Conservation (phyloP, 1,140 invertebrate species). For the Proctacanthus coquilletti region DNA sequence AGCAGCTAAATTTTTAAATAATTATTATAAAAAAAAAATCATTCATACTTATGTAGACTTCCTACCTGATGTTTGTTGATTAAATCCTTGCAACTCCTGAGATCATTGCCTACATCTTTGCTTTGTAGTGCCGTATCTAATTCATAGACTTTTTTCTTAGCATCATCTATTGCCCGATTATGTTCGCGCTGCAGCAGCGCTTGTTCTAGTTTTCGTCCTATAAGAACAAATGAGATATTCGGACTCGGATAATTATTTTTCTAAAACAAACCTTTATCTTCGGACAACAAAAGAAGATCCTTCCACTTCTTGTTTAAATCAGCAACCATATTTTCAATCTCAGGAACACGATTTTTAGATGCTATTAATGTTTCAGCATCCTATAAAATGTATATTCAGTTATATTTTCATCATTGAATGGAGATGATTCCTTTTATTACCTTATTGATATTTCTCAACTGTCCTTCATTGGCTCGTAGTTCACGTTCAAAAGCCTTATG, state of each 20-base stretch:
- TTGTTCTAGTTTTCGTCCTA: constrained; percentile 52
- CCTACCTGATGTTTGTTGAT: constrained; percentile 76
- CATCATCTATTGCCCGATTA: constrained; percentile 52
- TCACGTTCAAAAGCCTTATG: constrained; percentile 97
- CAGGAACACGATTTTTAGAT: constrained; percentile 49
- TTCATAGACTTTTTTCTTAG: constrained; percentile 65
- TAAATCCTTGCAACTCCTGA: constrained; percentile 75
- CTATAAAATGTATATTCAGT: too few relatives aligned
- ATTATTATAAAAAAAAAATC: constrained; percentile 29
- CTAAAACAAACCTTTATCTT: constrained; percentile 52
- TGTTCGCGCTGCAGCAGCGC: constrained; percentile 26
- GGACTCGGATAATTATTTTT: too few relatives aligned
- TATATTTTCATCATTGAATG: neutral
- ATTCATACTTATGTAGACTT: too few relatives aligned
- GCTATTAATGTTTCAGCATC: constrained; percentile 52
- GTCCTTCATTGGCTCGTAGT: constrained; percentile 78
- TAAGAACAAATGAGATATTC: too few relatives aligned
- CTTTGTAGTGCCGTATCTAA: constrained; percentile 58
- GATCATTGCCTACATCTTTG: constrained; percentile 65
- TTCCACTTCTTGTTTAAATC: constrained; percentile 62
- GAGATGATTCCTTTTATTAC: constrained; percentile 22
- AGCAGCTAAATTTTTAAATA: too few relatives aligned
- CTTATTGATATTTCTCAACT: constrained; percentile 72
- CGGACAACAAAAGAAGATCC: constrained; percentile 45
- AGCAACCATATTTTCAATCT: constrained; percentile 46